Evolutionary conservation across 2,113 vertebrate species (phyloP), one percentile per base, ranked within the genome.

Genomic region (Plecturocebus donacophilus): DNA sequence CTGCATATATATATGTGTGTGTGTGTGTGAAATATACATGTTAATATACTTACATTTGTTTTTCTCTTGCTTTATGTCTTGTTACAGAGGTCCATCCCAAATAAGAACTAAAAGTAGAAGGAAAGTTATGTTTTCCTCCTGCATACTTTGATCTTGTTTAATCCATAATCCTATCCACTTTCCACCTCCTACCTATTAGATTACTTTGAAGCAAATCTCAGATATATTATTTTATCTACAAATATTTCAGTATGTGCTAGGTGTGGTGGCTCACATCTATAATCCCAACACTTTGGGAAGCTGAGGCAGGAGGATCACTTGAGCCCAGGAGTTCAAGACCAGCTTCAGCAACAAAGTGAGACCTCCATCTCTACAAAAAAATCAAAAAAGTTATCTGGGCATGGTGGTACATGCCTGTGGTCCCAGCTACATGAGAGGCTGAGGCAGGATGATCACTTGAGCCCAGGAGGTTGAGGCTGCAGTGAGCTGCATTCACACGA

Each of bases 161-260:
- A 80, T 75, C 64, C 58, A 54, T 71, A 90, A 86, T 79, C 25
- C 8, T 96, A 25, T n/a, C 71, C 6, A 56, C 38, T 73, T 64
- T 23, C 73, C 19, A 85, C 40, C 20, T 71, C 52, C 71, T 3
- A 85, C 11, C 19, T 45, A n/a, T 71, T 49, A 38, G 49, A 85
- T 85, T 93, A 84, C 42, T 80, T 90, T 58, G n/a, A 86, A 90
- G 52, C 73, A 90, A 90, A 90, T 80, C n/a, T 90, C 87, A 47
- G 30, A 42, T 56, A 8, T 86, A 86, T 73, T 19, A 87, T 6
- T 79, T 70, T 86, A 96, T 90, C n/a, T 25, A 20, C 80, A 61
- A 80, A 30, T 73, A 86, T 61, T 64, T 64, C 61, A 64, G 61
- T 64, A 6, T 30, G 61, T 30, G 27, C 27, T 14, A 64, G 61